phyloP scores from a whole-genome alignment of 1,140 invertebrate genomes.

The Glossosoma conforme region DNA sequence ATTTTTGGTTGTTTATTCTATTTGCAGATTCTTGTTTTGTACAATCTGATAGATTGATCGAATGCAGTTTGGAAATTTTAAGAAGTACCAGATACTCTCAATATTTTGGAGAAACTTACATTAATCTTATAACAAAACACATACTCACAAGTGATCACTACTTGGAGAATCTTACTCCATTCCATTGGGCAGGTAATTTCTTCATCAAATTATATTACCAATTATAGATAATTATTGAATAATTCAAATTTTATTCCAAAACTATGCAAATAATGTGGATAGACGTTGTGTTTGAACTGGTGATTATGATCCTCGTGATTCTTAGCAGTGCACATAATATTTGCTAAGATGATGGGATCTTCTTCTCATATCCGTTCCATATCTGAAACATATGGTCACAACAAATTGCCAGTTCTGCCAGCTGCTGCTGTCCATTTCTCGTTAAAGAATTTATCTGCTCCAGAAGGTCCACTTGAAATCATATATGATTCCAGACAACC shows the following conservation, averaged over 20 bases:
- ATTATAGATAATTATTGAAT: not conserved
- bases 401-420: too few species aligned
- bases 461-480: too few species aligned
- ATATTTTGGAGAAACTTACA: constrained; percentile 17
- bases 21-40: constrained; percentile 10
- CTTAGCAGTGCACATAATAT: too few species aligned
- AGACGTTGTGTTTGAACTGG: not conserved
- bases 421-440: too few species aligned
- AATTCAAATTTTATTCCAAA: too few species aligned
- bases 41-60: constrained; percentile 4
- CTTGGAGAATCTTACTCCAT: constrained; percentile 14
- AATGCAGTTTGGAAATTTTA: constrained; percentile 18
- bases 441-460: too few species aligned
- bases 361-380: too few species aligned
- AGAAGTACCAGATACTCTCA: not conserved
- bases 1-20: not conserved
- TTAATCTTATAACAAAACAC: constrained; percentile 17
- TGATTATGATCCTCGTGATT: too few species aligned
- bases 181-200: constrained; percentile 23
- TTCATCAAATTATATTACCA: constrained; percentile 3
- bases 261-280: not conserved
- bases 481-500: too few species aligned
- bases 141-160: constrained; percentile 12
- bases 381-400: too few species aligned
- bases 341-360: too few species aligned